Evolutionary conservation across 2,888 invertebrate genomes (phyloP).

Genomic region (Pherbina coryleti): DNA sequence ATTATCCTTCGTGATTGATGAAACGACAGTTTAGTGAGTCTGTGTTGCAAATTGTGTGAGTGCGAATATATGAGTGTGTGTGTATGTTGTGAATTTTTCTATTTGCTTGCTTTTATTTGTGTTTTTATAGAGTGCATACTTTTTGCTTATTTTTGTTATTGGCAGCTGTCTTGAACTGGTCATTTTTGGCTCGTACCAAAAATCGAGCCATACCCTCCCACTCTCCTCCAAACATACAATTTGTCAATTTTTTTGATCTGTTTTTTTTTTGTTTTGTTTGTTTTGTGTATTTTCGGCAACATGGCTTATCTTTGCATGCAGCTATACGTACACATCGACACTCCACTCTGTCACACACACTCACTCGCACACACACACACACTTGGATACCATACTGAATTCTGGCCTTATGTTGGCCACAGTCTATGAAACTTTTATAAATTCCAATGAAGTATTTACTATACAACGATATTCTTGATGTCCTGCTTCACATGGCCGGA

Average conservation of each 20-base stretch:
- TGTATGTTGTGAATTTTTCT: not conserved
- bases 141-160: not conserved
- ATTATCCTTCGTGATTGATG: conserved; percentile 51
- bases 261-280: not conserved
- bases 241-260: conserved; percentile 30
- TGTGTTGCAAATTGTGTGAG: conserved; percentile 8
- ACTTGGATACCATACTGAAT: not conserved
- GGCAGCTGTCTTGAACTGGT: not conserved
- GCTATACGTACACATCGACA: not conserved
- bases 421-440: conserved; percentile 12
- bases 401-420: conserved; percentile 8
- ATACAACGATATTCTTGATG: conserved; percentile 5
- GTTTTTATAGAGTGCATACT: not conserved
- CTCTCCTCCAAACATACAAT: not conserved
- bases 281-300: not conserved
- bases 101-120: not conserved
- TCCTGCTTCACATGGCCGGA: conserved; percentile 10
- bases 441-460: conserved; percentile 23
- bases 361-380: not conserved
- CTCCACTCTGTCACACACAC: not conserved
- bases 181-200: not conserved
- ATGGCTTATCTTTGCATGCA: conserved; percentile 13
- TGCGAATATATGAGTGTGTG: not conserved
- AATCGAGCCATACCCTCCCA: not conserved
- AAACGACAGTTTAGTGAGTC: conserved; percentile 45